These are phyloP conservation scores for Drosophila robusta DNA, from an alignment of 2,888 invertebrate species.

Conservation along the genomic window DNA sequence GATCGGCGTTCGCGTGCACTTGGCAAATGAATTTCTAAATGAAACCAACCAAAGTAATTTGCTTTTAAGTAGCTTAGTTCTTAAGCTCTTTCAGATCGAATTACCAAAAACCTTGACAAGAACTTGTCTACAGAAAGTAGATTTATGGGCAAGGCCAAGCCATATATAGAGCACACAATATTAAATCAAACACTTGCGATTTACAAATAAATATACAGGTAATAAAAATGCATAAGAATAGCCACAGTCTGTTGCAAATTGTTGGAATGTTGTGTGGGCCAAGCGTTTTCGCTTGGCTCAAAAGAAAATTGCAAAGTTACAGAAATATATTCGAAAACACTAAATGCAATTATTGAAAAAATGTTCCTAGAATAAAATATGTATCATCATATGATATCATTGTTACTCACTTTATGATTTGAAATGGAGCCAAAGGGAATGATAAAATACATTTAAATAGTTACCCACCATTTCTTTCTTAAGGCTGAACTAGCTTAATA, in stretches of 20 bases:
- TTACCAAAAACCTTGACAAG: background rate
- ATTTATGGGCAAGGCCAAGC: too few relatives aligned
- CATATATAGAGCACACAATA: too few relatives aligned
- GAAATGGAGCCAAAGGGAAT: too few relatives aligned
- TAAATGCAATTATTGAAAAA: background rate
- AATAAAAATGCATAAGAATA: slow-evolving; percentile 1
- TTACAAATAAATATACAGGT: background rate
- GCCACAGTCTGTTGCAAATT: background rate
- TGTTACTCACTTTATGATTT: background rate
- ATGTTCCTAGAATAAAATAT: background rate
- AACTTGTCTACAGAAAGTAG: background rate
- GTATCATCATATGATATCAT: background rate
- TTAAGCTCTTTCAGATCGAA: background rate
- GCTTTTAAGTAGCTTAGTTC: slow-evolving; percentile 1
- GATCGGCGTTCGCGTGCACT: slow-evolving; percentile 18
- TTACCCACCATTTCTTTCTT: too few relatives aligned
- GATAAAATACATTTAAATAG: too few relatives aligned
- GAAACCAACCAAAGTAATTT: slow-evolving; percentile 5
- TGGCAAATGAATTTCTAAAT: slow-evolving; percentile 22
- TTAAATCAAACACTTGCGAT: too few relatives aligned
- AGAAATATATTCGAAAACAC: background rate
- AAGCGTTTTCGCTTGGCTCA: background rate
- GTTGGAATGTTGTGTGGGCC: background rate
- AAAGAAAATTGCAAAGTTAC: background rate
- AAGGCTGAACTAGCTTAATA: too few relatives aligned